Percentiles rank a stretch among this genome's conserved stretches.
These are phyloP conservation scores for Gymnocephalus cernua DNA, from an alignment of 2,113 vertebrate genomes.

Conservation along the genomic window DNA sequence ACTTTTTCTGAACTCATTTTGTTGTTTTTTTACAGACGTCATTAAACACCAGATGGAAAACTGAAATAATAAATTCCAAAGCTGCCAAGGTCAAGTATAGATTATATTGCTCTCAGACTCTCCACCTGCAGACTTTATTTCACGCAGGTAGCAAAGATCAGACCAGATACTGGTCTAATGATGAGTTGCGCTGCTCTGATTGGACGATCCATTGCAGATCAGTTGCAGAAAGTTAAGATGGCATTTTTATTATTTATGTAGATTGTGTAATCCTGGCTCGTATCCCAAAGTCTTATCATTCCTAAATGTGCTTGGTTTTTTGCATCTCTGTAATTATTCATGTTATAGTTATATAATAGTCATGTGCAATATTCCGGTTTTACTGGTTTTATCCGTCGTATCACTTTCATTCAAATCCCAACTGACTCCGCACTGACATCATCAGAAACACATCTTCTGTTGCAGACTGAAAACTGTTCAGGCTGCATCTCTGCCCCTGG, in stretches of 20 bases:
- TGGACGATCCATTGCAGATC: neutral
- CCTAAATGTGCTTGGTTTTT: neutral
- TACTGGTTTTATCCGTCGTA: neutral
- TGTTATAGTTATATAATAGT: neutral
- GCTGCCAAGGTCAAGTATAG: neutral
- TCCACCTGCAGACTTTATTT: constrained; percentile 1
- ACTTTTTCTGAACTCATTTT: constrained; percentile 5
- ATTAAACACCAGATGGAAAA: constrained; percentile 22
- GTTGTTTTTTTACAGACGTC: neutral
- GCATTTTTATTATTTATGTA: neutral
- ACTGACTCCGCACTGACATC: too few species aligned
- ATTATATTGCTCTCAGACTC: neutral
- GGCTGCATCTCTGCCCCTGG: too few species aligned
- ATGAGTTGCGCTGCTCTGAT: neutral
- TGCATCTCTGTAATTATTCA: neutral
- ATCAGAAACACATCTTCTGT: too few species aligned
- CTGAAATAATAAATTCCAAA: neutral
- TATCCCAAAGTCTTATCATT: neutral
- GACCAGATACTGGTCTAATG: neutral
- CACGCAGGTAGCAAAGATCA: neutral
- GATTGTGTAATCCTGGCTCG: neutral
- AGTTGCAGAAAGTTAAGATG: neutral
- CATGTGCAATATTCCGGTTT: neutral
- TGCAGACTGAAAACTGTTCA: too few species aligned
- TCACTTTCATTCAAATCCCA: neutral